phyloP scores from a whole-genome alignment of 2,888 invertebrate species.

The Metallyticus violacea region DNA sequence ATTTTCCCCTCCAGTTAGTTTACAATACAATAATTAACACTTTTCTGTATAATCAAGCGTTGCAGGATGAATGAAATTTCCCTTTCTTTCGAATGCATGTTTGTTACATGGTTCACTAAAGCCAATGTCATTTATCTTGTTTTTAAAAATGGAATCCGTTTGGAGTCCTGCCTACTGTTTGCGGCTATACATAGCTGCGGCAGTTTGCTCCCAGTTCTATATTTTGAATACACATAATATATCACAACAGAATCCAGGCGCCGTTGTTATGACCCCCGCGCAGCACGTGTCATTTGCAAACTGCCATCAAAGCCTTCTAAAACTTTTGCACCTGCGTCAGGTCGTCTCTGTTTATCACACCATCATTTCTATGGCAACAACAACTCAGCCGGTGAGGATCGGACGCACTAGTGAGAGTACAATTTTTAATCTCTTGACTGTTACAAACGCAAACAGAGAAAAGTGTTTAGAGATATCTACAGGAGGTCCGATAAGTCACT shows the following conservation, averaged over 20 bases:
- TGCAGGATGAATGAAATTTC: too few relatives aligned
- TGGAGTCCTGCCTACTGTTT: neutral
- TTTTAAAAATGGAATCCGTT: neutral
- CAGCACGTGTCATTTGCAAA: neutral
- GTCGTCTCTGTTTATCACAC: neutral
- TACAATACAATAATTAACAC: too few relatives aligned
- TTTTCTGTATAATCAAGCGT: too few relatives aligned
- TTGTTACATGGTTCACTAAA: neutral
- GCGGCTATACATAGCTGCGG: neutral
- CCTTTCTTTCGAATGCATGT: neutral
- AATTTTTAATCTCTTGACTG: too few relatives aligned
- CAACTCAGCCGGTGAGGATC: neutral
- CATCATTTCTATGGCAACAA: too few relatives aligned
- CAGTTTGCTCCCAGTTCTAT: too few relatives aligned
- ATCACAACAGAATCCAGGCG: neutral
- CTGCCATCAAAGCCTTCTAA: too few relatives aligned
- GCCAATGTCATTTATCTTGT: neutral
- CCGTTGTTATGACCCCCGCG: neutral
- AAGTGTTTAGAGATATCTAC: too few relatives aligned
- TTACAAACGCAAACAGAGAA: too few relatives aligned
- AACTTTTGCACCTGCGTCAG: neutral
- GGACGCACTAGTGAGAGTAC: too few relatives aligned
- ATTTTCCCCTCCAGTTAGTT: too few relatives aligned
- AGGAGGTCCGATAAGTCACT: too few relatives aligned
- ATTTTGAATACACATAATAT: neutral